A percentile compares a stretch with the other conserved stretches of the same genome.
Conservation (phyloP, 2,113 vertebrate genomes). For the Vimba vimba region DNA sequence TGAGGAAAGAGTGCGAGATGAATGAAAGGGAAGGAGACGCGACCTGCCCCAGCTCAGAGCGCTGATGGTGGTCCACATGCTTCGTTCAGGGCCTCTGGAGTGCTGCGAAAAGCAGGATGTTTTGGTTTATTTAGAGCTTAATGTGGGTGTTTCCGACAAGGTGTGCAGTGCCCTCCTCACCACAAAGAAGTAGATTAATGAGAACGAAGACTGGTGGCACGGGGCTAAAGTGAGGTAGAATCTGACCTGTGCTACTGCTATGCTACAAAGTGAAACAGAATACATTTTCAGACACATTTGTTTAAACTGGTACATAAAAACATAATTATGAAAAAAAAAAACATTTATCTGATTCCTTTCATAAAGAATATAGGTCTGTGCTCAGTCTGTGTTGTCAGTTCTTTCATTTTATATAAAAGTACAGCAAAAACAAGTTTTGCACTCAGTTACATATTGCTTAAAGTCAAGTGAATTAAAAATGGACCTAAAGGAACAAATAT, state of each 20-base stretch:
- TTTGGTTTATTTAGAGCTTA: constrained; percentile 86
- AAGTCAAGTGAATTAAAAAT: no score
- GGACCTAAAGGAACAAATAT: no score
- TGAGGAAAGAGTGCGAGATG: constrained; percentile 47
- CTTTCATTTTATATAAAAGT: no score
- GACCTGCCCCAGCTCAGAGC: constrained; percentile 1
- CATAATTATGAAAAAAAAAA: no score
- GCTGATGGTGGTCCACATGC: constrained; percentile 68
- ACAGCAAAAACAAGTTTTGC: no score
- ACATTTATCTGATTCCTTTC: no score
- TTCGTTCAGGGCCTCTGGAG: constrained; percentile 67
- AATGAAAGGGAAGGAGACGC: constrained; percentile 48
- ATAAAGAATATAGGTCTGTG: no score
- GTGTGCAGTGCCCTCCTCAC: constrained; percentile 82
- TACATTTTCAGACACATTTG: not conserved
- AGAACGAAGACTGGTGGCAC: constrained; percentile 77
- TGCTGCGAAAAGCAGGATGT: constrained; percentile 79
- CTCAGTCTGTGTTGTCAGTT: no score
- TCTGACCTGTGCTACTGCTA: not conserved
- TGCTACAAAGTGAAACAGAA: not conserved
- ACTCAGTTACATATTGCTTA: no score
- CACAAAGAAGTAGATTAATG: constrained; percentile 82
- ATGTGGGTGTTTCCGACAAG: constrained; percentile 82
- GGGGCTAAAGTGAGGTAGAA: constrained; percentile 63
- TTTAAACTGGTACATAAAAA: not conserved